These are phyloP conservation scores for Rostratula benghalensis DNA, from an alignment of 2,113 vertebrate species.

Conservation along the genomic window DNA sequence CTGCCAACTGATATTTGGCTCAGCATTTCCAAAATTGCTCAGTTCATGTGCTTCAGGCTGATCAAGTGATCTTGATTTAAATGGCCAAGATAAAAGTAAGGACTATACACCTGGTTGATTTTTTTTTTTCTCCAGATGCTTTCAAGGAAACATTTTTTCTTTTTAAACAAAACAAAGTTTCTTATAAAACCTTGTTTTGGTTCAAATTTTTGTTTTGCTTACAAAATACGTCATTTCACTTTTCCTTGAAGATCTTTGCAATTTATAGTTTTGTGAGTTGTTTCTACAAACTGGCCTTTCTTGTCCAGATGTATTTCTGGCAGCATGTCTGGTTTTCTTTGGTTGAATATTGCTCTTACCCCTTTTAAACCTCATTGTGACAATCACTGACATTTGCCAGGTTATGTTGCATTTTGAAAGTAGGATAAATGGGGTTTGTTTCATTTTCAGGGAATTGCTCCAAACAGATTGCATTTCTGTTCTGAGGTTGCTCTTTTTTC, in stretches of 20 bases:
- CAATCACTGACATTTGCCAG: not conserved
- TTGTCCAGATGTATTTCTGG: not conserved
- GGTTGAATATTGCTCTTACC: not conserved
- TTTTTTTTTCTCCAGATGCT: not conserved
- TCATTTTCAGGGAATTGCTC: not conserved
- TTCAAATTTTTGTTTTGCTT: not conserved
- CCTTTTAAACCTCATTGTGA: not conserved
- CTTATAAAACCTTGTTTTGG: not conserved
- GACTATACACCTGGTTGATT: not conserved
- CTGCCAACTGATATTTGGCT: rapidly evolving
- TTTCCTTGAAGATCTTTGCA: not conserved
- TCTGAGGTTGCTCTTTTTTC: not conserved
- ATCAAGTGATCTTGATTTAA: not conserved
- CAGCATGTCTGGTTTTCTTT: not conserved
- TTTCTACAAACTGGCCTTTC: not conserved
- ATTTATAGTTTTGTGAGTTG: not conserved
- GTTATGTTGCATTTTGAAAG: not conserved
- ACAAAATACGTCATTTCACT: not conserved
- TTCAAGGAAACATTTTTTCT: not conserved
- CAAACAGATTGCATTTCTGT: not conserved
- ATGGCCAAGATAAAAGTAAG: not conserved
- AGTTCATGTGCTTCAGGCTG: not conserved
- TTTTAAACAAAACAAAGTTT: not conserved
- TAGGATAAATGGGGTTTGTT: not conserved
- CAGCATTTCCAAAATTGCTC: not conserved